These are phyloP conservation scores for Torymus tubicola DNA, from an alignment of 2,888 invertebrate genomes.

Conservation along the genomic window DNA sequence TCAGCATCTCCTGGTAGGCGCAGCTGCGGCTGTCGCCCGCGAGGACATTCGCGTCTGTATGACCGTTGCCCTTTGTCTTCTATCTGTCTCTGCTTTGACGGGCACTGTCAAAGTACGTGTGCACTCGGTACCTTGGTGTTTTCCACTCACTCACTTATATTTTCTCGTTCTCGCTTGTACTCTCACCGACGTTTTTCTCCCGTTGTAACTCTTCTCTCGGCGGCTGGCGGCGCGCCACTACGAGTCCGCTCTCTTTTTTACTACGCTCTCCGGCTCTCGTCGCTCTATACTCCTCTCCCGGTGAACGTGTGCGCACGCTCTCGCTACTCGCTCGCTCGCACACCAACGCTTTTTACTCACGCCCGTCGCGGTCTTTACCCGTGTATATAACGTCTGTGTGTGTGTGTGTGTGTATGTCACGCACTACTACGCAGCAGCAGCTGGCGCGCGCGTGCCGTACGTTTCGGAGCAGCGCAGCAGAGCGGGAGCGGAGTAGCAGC, in stretches of 20 bases:
- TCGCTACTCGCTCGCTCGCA: not conserved
- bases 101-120: too few species aligned
- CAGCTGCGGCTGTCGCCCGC: too few species aligned
- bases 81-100: too few species aligned
- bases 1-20: not conserved
- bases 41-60: too few species aligned
- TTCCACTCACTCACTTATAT: not conserved
- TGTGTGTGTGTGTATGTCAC: not conserved
- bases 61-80: too few species aligned
- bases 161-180: not conserved
- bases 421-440: constrained; percentile 29
- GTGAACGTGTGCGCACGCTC: too few species aligned
- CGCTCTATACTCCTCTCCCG: too few species aligned
- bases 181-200: not conserved
- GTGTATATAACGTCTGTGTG: too few species aligned
- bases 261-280: constrained; percentile 12
- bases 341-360: not conserved
- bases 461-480: too few species aligned
- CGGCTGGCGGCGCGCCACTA: constrained; percentile 47
- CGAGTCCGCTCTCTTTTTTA: constrained; percentile 52
- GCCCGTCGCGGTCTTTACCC: constrained; percentile 4
- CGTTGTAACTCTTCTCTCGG: constrained; percentile 8
- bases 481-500: too few species aligned
- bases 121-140: too few species aligned
- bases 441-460: not conserved